Conservation (phyloP, 23 tunicate species). For the Diplosoma virens region DNA sequence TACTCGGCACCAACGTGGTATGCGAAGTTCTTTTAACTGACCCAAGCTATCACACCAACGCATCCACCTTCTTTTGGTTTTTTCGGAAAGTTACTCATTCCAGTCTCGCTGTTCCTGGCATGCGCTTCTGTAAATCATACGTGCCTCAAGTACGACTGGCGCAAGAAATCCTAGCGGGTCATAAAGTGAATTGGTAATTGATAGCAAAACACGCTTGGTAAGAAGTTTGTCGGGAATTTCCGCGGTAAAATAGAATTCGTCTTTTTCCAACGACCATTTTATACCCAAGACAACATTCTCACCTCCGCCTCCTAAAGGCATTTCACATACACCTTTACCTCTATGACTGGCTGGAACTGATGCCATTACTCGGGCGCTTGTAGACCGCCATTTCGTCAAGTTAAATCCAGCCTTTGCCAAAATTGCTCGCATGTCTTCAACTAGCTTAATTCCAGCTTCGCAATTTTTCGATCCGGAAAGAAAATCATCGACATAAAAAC, state of each 20-base stretch:
- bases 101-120: slow-evolving; percentile 1
- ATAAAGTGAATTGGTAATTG: slow-evolving; percentile 11
- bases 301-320: not conserved
- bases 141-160: slow-evolving; percentile 18
- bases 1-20: slow-evolving; percentile 7
- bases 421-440: not conserved
- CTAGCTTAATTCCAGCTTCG: not conserved
- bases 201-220: slow-evolving; percentile 24
- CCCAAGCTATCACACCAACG: not conserved
- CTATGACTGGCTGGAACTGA: slow-evolving; percentile 13
- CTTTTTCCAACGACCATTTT: not conserved
- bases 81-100: slow-evolving; percentile 6
- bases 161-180: slow-evolving; percentile 35
- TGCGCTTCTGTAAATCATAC: not conserved
- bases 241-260: not conserved
- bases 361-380: not conserved
- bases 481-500: slow-evolving; percentile 45
- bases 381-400: slow-evolving; percentile 11
- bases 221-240: not conserved
- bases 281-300: not conserved
- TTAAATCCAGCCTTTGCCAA: slow-evolving; percentile 16
- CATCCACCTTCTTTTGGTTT: not conserved
- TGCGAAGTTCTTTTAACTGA: not conserved
- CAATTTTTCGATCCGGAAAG: not conserved
- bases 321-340: not conserved